These are phyloP conservation scores for Lingula anatina DNA, from an alignment of 2,888 invertebrate genomes.

Conservation along the genomic window DNA sequence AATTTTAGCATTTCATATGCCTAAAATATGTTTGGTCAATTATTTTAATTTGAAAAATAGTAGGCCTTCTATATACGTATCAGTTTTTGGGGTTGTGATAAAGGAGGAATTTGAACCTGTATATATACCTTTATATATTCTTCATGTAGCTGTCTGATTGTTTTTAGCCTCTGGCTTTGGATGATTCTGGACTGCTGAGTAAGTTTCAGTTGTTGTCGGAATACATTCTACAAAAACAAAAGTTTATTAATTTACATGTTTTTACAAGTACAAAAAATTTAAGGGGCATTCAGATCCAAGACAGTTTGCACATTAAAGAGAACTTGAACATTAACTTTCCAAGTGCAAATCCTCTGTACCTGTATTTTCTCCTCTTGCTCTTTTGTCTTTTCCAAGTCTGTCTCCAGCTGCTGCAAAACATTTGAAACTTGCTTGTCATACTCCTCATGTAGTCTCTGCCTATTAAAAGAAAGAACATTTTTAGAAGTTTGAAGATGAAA, in stretches of 20 bases:
- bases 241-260: not conserved
- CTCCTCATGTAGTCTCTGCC: constrained; percentile 40
- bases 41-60: too few relatives aligned
- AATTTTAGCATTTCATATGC: too few relatives aligned
- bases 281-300: too few relatives aligned
- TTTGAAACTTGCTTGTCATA: constrained; percentile 35
- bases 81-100: not conserved
- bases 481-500: too few relatives aligned
- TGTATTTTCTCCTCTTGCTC: constrained; percentile 40
- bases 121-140: constrained; percentile 42
- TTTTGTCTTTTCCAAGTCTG: constrained; percentile 40
- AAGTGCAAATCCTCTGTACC: too few relatives aligned
- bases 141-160: constrained; percentile 39
- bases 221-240: constrained; percentile 27
- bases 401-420: constrained; percentile 44
- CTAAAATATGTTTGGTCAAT: too few relatives aligned
- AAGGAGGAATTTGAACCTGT: not conserved
- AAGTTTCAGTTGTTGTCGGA: constrained; percentile 46
- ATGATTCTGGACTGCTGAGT: constrained; percentile 44
- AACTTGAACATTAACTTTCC: too few relatives aligned
- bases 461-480: too few relatives aligned
- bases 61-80: too few relatives aligned
- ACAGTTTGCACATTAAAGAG: too few relatives aligned
- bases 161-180: constrained; percentile 44
- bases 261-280: not conserved